Conservation (phyloP, 1,140 invertebrate species). For the Xylocopa sonorina region DNA sequence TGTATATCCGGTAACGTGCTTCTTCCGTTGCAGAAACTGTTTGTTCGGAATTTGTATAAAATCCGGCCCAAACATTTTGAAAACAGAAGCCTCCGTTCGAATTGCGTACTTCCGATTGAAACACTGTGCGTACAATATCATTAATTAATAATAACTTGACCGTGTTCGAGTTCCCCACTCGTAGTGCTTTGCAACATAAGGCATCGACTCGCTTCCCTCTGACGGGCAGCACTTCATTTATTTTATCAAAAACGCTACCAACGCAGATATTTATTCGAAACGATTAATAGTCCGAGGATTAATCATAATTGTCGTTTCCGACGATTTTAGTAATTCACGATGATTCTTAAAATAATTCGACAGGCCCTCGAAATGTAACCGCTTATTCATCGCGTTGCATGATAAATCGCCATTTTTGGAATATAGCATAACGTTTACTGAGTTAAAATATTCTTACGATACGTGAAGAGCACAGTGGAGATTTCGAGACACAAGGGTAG, state of each 20-base stretch:
- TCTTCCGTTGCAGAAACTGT: constrained; percentile 1
- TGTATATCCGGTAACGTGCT: neutral
- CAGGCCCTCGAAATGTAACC: neutral
- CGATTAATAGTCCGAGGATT: neutral
- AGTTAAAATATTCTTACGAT: too few species aligned
- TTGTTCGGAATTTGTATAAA: constrained; percentile 8
- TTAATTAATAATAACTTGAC: constrained; percentile 20
- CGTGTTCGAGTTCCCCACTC: neutral
- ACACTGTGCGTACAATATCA: constrained; percentile 4
- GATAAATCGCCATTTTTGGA: neutral
- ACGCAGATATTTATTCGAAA: neutral
- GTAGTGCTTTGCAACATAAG: neutral
- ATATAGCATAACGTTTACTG: too few species aligned
- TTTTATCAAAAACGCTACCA: neutral
- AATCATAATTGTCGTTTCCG: neutral
- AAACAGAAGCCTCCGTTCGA: constrained; percentile 2
- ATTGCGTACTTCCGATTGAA: neutral
- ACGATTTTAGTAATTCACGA: neutral
- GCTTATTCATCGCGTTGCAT: neutral
- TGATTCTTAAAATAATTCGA: neutral
- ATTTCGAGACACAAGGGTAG: too few species aligned
- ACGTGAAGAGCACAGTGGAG: too few species aligned
- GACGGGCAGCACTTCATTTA: neutral
- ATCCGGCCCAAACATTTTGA: neutral
- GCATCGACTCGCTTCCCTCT: neutral